Evolutionary conservation across 2,888 invertebrate genomes (phyloP), one percentile per base, ranked within the genome.

Genomic region (Craniophora ligustri): DNA sequence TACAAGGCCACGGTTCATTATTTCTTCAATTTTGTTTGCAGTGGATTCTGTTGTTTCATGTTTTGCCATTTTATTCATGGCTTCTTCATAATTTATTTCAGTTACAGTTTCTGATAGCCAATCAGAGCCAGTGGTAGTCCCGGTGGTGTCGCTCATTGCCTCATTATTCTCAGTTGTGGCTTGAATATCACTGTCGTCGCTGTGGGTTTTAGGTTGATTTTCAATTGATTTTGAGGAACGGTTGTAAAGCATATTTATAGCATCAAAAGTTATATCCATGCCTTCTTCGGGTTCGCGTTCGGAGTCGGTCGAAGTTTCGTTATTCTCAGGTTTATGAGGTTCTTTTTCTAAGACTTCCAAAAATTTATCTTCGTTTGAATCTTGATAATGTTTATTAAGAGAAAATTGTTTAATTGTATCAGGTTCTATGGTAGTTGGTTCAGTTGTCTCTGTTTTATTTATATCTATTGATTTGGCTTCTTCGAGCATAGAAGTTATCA

Each of bases 31-130:
- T 81, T 86, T 88, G 15, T 56, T 74, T n/a, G 72, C 36, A 16
- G 72, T 49, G 6, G 74, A 31, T 71, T 88, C 87, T 13, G 89
- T 89, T 38, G 86, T 85, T 66, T 79, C 81, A 19, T 69, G 74
- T 53, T 81, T 83, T 59, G 78, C 75, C 67, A 82, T 79, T 61
- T 81, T 84, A 50, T 86, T 87, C 58, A 86, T 82, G 31, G 78
- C 69, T 57, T 88, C 85, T 51, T 82, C 76, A 56, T 86, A 89
- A 40, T 78, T 85, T 4, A 87, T 64, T 81, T 91, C 91, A 16
- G 88, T 84, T n/a, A 87, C 83, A 3, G 86, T 42, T 78, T 87
- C 87, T 16, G 86, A 79, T 31, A 92, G 68, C 92, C 92, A 92
- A 70, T 92, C 92, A 4, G 89, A 85, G 56, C 86, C 87, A 14